These are phyloP conservation scores for Andrena bucephala DNA, from an alignment of 2,888 invertebrate species.

Conservation along the genomic window DNA sequence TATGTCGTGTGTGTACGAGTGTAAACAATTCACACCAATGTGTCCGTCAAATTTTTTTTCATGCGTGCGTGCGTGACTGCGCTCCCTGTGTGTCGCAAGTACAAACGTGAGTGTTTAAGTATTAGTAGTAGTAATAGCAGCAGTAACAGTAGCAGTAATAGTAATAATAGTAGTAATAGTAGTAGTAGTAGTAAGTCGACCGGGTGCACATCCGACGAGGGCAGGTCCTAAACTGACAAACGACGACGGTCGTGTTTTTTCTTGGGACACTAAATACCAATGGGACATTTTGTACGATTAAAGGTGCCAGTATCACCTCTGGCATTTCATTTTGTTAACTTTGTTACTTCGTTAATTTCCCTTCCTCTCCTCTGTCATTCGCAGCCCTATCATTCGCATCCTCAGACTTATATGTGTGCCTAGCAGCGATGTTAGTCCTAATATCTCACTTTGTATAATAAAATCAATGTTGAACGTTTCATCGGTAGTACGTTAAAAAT, in stretches of 20 bases:
- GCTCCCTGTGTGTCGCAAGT: conserved; percentile 46
- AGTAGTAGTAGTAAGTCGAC: conserved; percentile 65
- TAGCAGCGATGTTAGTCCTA: conserved; percentile 29
- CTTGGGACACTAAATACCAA: not conserved
- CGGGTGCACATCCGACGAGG: conserved; percentile 67
- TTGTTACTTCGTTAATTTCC: not conserved
- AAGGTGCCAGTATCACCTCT: conserved; percentile 17
- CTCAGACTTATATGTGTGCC: conserved; percentile 11
- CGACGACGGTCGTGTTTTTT: conserved; percentile 9
- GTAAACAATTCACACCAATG: conserved; percentile 15
- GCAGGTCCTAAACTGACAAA: conserved; percentile 61
- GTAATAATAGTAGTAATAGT: conserved; percentile 47
- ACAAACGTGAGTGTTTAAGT: conserved; percentile 58
- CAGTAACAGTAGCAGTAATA: conserved; percentile 49
- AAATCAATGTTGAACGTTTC: conserved; percentile 12
- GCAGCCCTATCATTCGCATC: not conserved
- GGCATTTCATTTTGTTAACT: not conserved
- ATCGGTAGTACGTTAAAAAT: conserved; percentile 17
- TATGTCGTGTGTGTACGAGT: conserved; percentile 37
- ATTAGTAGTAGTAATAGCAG: conserved; percentile 56
- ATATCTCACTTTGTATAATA: not conserved
- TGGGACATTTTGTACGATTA: conserved; percentile 39
- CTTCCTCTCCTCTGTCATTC: not conserved
- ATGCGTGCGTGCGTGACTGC: conserved; percentile 33
- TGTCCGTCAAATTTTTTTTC: conserved; percentile 1